These are phyloP conservation scores for Girardia tigrina DNA, from an alignment of 2,888 invertebrate genomes.

Conservation along the genomic window DNA sequence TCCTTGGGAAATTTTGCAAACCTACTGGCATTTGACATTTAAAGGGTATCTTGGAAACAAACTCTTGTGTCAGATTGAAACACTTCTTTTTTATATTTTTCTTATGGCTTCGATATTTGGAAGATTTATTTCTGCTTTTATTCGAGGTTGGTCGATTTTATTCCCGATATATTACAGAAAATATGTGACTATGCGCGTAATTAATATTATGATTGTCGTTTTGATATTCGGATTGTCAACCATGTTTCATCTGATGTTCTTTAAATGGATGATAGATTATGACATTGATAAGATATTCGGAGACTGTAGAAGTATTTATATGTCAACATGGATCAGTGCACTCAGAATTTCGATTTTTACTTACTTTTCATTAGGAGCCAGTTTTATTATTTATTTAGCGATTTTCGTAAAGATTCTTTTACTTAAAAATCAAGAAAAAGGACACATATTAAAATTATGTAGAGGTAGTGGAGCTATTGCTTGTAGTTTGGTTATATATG, in stretches of 20 bases:
- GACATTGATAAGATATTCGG: neutral
- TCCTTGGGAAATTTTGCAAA: slow-evolving; percentile 27
- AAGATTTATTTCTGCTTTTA: neutral
- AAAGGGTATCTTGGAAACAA: neutral
- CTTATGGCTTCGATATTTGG: slow-evolving; percentile 20
- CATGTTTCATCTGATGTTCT: neutral
- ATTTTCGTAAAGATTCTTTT: neutral
- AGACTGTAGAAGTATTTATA: neutral
- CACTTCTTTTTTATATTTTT: slow-evolving; percentile 19
- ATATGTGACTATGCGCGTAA: neutral
- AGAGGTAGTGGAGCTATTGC: slow-evolving; percentile 29
- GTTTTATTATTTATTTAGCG: neutral
- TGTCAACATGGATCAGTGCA: neutral
- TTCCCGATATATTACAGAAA: slow-evolving; percentile 10
- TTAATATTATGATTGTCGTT: neutral
- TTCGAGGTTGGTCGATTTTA: slow-evolving; percentile 10
- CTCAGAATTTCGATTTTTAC: neutral
- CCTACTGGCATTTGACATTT: neutral
- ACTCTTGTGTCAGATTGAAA: neutral
- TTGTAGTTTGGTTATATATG: slow-evolving; percentile 25
- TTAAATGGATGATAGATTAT: neutral
- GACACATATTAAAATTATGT: neutral
- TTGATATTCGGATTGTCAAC: neutral
- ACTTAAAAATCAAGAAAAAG: neutral
- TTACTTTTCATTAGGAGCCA: slow-evolving; percentile 15